phyloP scores from a whole-genome alignment of 2,888 invertebrate species.

The Ectropis crepuscularia region DNA sequence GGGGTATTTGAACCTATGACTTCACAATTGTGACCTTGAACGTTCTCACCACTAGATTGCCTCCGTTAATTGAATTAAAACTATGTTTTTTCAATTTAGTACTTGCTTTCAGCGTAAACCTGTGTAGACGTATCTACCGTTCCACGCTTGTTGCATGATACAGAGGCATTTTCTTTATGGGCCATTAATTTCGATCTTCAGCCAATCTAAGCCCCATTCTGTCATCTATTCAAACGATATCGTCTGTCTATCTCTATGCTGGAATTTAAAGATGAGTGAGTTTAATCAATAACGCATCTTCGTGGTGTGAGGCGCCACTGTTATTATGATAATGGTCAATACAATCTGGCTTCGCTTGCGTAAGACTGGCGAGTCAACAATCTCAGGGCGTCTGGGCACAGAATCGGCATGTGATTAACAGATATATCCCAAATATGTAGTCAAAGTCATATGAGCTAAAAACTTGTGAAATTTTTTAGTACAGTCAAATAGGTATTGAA shows the following conservation, averaged over 20 bases:
- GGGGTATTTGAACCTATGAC: too few species aligned
- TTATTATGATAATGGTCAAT: slow-evolving; percentile 11
- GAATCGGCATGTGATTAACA: neutral
- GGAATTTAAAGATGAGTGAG: slow-evolving; percentile 21
- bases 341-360: slow-evolving; percentile 18
- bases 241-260: slow-evolving; percentile 15
- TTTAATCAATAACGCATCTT: slow-evolving; percentile 30
- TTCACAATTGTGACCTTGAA: too few species aligned
- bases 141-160: neutral
- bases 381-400: neutral
- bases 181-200: slow-evolving; percentile 19
- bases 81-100: too few species aligned
- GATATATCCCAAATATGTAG: too few species aligned
- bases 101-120: too few species aligned
- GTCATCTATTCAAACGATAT: slow-evolving; percentile 25
- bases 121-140: slow-evolving; percentile 1
- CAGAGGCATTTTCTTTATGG: slow-evolving; percentile 12
- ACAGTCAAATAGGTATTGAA: neutral
- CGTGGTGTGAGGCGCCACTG: slow-evolving; percentile 20
- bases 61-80: too few species aligned
- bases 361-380: slow-evolving; percentile 11
- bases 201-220: slow-evolving; percentile 22
- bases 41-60: too few species aligned
- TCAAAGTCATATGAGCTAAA: too few species aligned
- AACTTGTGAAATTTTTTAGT: too few species aligned